Percentiles rank a stretch among this genome's conserved stretches.
phyloP scores from a whole-genome alignment of 2,888 invertebrate genomes.

The Catocala fraxini region DNA sequence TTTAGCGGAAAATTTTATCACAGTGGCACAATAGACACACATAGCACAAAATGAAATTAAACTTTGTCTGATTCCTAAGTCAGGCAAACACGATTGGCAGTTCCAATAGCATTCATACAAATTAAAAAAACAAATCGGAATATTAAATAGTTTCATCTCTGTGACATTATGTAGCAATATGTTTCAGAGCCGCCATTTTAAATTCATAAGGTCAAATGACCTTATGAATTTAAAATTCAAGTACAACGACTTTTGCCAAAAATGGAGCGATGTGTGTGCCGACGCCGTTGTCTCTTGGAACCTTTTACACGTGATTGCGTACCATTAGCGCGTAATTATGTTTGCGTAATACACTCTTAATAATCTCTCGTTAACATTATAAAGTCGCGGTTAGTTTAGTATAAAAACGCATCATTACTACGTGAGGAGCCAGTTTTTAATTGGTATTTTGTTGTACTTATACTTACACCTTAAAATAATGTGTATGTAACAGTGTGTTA shows the following conservation, averaged over 20 bases:
- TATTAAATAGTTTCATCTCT: conserved; percentile 1
- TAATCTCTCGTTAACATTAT: conserved; percentile 30
- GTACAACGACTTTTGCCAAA: conserved; percentile 32
- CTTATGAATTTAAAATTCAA: too few relatives aligned
- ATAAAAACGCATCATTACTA: conserved; percentile 19
- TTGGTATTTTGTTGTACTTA: background rate
- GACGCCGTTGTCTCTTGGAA: conserved; percentile 16
- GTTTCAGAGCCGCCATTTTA: background rate
- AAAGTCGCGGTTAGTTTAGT: conserved; percentile 11
- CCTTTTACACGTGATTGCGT: conserved; percentile 25
- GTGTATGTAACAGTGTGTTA: too few relatives aligned
- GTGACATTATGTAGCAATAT: conserved; percentile 4
- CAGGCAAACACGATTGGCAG: too few relatives aligned
- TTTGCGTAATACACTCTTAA: conserved; percentile 38
- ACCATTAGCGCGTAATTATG: conserved; percentile 43
- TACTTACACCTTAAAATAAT: too few relatives aligned
- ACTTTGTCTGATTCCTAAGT: too few relatives aligned
- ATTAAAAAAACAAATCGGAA: conserved; percentile 1
- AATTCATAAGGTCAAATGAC: conserved; percentile 34
- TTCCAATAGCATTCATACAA: background rate
- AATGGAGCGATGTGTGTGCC: conserved; percentile 28
- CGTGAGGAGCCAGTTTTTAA: conserved; percentile 18
- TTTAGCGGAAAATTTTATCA: too few relatives aligned
- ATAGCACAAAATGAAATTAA: too few relatives aligned
- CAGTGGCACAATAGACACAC: too few relatives aligned